Conservation (phyloP, 2,888 invertebrate genomes). For the Cephalotes varians region DNA sequence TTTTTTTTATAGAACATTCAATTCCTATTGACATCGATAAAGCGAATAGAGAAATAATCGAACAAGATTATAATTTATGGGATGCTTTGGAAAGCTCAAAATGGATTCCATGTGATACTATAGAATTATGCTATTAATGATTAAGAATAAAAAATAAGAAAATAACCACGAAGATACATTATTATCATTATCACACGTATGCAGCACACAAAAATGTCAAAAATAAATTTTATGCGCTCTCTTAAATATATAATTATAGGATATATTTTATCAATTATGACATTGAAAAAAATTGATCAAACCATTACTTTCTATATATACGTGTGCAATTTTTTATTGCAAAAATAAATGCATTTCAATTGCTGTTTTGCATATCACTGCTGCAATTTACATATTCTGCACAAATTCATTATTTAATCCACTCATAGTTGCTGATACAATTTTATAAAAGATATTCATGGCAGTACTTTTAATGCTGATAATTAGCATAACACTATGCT, state of each 20-base stretch:
- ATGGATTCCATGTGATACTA: slow-evolving; percentile 92
- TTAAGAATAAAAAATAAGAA: not conserved
- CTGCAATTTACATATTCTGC: not conserved
- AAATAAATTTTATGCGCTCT: not conserved
- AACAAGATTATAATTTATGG: slow-evolving; percentile 92
- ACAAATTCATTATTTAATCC: slow-evolving; percentile 1
- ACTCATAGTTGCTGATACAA: not conserved
- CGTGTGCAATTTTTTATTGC: slow-evolving; percentile 11
- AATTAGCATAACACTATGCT: not conserved
- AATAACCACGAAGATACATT: not conserved
- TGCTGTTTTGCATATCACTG: not conserved
- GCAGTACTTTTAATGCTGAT: slow-evolving; percentile 21
- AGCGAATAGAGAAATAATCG: slow-evolving; percentile 91
- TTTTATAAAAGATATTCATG: slow-evolving; percentile 8
- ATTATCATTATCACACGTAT: not conserved
- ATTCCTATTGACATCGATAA: slow-evolving; percentile 91
- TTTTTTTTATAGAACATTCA: slow-evolving; percentile 90
- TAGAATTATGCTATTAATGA: slow-evolving; percentile 88
- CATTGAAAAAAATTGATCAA: not conserved
- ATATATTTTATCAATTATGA: not conserved
- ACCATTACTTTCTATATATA: not conserved
- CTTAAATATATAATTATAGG: not conserved
- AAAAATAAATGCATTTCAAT: slow-evolving; percentile 15
- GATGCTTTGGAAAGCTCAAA: slow-evolving; percentile 93
- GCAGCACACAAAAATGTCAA: not conserved